A percentile compares a stretch with the other conserved stretches of the same genome.
phyloP scores from a whole-genome alignment of 2,888 invertebrate species.

The Lamellibrachia satsuma region DNA sequence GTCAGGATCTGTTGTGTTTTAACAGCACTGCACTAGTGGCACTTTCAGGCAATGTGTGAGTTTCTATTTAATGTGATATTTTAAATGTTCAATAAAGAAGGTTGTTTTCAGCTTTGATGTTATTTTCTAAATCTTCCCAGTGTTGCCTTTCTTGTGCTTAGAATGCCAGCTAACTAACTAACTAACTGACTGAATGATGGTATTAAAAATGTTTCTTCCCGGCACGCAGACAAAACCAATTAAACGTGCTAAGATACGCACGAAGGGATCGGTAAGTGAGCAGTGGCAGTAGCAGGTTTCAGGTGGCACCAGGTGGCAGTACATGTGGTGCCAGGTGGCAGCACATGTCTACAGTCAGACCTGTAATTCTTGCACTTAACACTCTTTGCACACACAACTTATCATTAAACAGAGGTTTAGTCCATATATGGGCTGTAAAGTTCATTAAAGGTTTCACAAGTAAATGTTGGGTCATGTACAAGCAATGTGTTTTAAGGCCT shows the following conservation, averaged over 20 bases:
- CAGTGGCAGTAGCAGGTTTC: not conserved
- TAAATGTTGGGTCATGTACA: too few species aligned
- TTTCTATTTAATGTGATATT: not conserved
- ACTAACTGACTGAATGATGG: not conserved
- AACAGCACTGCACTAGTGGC: not conserved
- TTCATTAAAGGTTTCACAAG: not conserved
- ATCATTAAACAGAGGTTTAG: not conserved
- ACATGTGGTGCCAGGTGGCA: not conserved
- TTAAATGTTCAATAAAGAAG: not conserved
- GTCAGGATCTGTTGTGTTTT: not conserved
- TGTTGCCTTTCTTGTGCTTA: not conserved
- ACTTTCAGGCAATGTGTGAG: not conserved
- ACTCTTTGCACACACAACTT: not conserved
- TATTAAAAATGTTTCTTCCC: not conserved
- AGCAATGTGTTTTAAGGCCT: too few species aligned
- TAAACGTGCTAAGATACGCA: conserved; percentile 17
- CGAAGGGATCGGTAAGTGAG: not conserved
- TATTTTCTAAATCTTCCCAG: not conserved
- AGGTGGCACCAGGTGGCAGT: not conserved
- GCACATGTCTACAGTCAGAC: not conserved
- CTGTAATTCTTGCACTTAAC: not conserved
- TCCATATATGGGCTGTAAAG: not conserved
- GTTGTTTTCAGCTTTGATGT: not conserved
- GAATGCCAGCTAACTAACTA: not conserved
- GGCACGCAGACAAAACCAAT: not conserved